phyloP scores from a whole-genome alignment of 2,797 vertebrate genomes.

The Carduelis carduelis region DNA sequence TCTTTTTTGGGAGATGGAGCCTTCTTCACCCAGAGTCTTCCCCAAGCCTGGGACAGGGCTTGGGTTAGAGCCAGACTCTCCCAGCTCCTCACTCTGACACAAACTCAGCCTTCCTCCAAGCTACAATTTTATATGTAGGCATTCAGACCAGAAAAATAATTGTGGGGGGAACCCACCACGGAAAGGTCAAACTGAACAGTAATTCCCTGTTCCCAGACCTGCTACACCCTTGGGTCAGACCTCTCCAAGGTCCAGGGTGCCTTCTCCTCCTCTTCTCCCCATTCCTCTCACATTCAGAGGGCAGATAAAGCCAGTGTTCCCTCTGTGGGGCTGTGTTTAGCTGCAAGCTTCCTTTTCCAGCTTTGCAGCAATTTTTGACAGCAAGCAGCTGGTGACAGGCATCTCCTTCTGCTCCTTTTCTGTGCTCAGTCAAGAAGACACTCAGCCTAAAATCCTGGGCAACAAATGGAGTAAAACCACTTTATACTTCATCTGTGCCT shows the following conservation, averaged over 20 bases:
- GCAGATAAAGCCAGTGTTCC: not conserved
- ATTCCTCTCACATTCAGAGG: not conserved
- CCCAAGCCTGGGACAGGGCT: no score
- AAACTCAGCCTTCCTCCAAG: not conserved
- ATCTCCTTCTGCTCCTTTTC: not conserved
- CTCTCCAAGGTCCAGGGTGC: not conserved
- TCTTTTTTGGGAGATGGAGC: not conserved
- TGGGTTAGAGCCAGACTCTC: not conserved
- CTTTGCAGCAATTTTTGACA: not conserved
- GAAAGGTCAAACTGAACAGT: not conserved
- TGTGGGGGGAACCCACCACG: fast-evolving
- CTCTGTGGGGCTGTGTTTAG: not conserved
- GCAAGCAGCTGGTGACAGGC: not conserved
- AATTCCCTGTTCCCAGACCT: not conserved
- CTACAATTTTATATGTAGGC: no score
- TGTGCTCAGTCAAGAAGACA: not conserved
- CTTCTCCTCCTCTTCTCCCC: not conserved
- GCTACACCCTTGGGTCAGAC: not conserved
- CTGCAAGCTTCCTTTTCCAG: not conserved
- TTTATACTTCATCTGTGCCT: not conserved
- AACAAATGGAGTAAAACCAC: not conserved
- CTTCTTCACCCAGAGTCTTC: not conserved
- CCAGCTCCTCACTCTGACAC: not conserved
- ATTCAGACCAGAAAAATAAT: not conserved
- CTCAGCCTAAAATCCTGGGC: not conserved